Conservation (phyloP, 2,113 vertebrate species). For the Lophius piscatorius region DNA sequence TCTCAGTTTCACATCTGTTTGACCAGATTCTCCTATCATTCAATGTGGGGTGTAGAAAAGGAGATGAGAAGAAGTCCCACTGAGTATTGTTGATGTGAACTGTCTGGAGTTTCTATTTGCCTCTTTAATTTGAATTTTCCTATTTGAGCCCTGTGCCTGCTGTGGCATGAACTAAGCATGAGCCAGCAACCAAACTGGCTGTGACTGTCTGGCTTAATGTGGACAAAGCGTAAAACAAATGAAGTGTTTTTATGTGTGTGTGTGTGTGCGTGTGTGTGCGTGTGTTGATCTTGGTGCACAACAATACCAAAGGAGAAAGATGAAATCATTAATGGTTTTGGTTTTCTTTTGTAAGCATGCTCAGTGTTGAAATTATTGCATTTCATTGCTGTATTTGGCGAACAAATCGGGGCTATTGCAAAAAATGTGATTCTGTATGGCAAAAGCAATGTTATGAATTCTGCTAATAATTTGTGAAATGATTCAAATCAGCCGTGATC, state of each 20-base stretch:
- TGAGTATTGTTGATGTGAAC: slow-evolving; percentile 24
- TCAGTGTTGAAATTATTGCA: slow-evolving; percentile 36
- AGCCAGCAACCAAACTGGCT: slow-evolving; percentile 52
- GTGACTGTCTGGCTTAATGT: slow-evolving; percentile 59
- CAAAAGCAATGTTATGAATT: slow-evolving; percentile 18
- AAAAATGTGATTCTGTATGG: slow-evolving; percentile 10
- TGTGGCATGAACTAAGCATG: slow-evolving; percentile 59
- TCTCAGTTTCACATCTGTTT: slow-evolving; percentile 40
- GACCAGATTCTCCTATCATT: slow-evolving; percentile 36
- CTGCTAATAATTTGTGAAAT: slow-evolving; percentile 24
- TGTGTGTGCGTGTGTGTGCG: neutral
- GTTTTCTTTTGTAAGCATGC: slow-evolving; percentile 28
- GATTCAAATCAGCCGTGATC: neutral
- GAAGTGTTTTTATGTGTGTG: slow-evolving; percentile 28
- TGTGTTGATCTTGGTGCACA: slow-evolving; percentile 42
- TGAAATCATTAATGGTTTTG: slow-evolving; percentile 46
- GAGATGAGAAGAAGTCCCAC: slow-evolving; percentile 25
- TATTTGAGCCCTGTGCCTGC: slow-evolving; percentile 32
- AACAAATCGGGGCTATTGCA: slow-evolving; percentile 26
- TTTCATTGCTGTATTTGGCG: slow-evolving; percentile 30
- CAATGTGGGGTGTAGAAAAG: slow-evolving; percentile 10
- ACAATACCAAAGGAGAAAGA: slow-evolving; percentile 74
- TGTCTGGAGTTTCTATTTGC: slow-evolving; percentile 44
- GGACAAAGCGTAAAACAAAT: slow-evolving; percentile 56
- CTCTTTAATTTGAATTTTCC: slow-evolving; percentile 30